A percentile compares a stretch with the other conserved stretches of the same genome.
phyloP scores from a whole-genome alignment of 2,797 vertebrate species.

The Coregonus ussuriensis region DNA sequence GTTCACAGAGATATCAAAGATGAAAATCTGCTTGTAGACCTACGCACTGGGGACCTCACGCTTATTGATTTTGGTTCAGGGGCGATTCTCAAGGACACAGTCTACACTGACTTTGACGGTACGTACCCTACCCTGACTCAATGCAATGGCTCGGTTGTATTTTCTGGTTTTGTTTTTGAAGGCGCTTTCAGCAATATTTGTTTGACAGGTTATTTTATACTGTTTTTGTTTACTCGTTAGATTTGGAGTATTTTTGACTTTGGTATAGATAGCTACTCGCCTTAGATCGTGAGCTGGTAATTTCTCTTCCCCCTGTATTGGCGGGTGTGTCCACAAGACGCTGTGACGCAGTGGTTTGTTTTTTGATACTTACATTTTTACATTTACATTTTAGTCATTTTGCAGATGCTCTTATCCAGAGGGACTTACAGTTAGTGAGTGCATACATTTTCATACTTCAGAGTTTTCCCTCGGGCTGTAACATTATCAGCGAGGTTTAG shows the following conservation, averaged over 20 bases:
- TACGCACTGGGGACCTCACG: constrained; percentile 91
- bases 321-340: constrained; percentile 65
- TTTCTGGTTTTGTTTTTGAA: neutral
- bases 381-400: no score
- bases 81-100: constrained; percentile 96
- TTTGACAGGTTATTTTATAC: neutral
- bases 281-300: neutral
- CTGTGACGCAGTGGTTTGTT: constrained; percentile 83
- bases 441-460: no score
- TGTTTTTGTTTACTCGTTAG: neutral
- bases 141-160: neutral
- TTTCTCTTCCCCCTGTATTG: neutral
- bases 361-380: constrained; percentile 57
- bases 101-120: constrained; percentile 99
- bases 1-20: constrained; percentile 98
- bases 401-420: no score
- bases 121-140: constrained; percentile 41
- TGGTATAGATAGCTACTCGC: neutral
- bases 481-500: neutral
- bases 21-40: constrained; percentile 95
- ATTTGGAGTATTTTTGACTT: neutral
- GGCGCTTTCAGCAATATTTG: neutral
- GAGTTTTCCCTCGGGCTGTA: constrained; percentile 70
- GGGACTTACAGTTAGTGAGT: no score
- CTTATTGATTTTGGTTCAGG: constrained; percentile 98